A percentile compares a stretch with the other conserved stretches of the same genome.
These are phyloP conservation scores for Stenodera caucasica DNA, from an alignment of 2,888 invertebrate genomes.

Conservation along the genomic window DNA sequence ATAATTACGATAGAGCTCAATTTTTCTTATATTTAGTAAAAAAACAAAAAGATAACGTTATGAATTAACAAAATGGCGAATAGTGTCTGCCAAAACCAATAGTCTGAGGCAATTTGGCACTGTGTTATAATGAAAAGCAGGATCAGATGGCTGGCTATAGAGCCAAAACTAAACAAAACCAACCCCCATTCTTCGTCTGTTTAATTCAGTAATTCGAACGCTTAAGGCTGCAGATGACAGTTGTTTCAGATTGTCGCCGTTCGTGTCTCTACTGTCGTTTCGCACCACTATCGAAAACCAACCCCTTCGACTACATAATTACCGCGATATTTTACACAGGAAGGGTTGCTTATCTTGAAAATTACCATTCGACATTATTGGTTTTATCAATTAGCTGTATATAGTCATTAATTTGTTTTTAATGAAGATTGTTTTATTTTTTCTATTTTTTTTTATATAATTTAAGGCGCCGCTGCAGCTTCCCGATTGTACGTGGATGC, in stretches of 20 bases:
- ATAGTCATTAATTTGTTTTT: not conserved
- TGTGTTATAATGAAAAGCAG: slow-evolving; percentile 18
- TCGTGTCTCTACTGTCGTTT: slow-evolving; percentile 24
- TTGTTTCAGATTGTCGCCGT: slow-evolving; percentile 27
- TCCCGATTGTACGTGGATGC: slow-evolving; percentile 87
- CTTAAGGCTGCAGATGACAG: slow-evolving; percentile 30
- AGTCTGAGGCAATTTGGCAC: slow-evolving; percentile 22
- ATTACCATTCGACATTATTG: not conserved
- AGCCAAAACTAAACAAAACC: slow-evolving; percentile 15
- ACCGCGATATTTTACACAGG: slow-evolving; percentile 15
- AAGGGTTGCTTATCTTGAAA: slow-evolving; percentile 5
- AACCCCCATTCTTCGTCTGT: slow-evolving; percentile 13
- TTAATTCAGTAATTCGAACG: slow-evolving; percentile 30
- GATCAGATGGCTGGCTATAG: slow-evolving; percentile 10
- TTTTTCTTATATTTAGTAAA: no score
- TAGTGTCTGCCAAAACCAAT: not conserved
- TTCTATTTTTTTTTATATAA: slow-evolving; percentile 23
- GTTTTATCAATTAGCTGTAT: not conserved
- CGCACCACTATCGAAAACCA: slow-evolving; percentile 7
- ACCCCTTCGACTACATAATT: slow-evolving; percentile 12
- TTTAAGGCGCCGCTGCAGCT: slow-evolving; percentile 83
- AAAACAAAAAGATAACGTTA: not conserved
- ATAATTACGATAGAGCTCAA: slow-evolving; percentile 30
- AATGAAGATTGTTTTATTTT: not conserved
- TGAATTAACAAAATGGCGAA: not conserved